Base-by-base conservation (phyloP, 2,888 invertebrate genomes). In the Dolomedes plantarius region DNA sequence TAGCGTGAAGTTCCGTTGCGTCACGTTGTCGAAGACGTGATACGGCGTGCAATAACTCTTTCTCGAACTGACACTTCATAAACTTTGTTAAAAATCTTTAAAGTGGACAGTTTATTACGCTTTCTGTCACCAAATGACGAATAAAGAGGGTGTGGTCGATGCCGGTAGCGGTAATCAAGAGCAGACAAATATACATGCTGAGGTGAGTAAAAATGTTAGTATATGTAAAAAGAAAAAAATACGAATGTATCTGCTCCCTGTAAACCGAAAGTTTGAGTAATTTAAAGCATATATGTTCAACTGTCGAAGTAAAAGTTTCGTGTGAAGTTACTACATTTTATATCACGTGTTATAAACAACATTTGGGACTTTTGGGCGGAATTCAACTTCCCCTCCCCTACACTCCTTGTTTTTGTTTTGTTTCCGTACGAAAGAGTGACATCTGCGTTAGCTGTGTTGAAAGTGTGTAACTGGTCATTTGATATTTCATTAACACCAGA, bases 131-230 rank as follows among this genome's bases (percentile, higher is more conserved):
- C 41, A 80, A 86, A 86, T 86, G 86, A 86, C 86, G n/a, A 86
- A 86, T 80, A 76, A 86, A 28, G 86, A 86, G 86, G 86, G 86
- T 80, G 86, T 86, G 86, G 86, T 86, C 80, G 80, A 75, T 75
- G 79, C 86, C 86, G 86, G 79, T 69, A 46, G 68, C 36, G 74
- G 74, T 23, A 80, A 79, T 41, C 75, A 79, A 67, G 75, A 65
- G 16, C 69, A 86, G 65, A 75, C 86, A 16, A 67, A 80, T 56
- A 79, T 86, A 32, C 32, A 62, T 39, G 36, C 56, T 19, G 74
- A 76, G 86, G 86, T 86, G 73, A 78, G 72, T 76, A 39, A n/a
- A 36, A 36, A 36, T 36, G 5, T n/a, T n/a, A n/a, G n/a, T n/a
- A n/a, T n/a, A n/a, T n/a, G n/a, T n/a, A n/a, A n/a, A n/a, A n/a